Evolutionary conservation across 2,113 vertebrate species (phyloP).

Genomic region (Taurulus bubalis): DNA sequence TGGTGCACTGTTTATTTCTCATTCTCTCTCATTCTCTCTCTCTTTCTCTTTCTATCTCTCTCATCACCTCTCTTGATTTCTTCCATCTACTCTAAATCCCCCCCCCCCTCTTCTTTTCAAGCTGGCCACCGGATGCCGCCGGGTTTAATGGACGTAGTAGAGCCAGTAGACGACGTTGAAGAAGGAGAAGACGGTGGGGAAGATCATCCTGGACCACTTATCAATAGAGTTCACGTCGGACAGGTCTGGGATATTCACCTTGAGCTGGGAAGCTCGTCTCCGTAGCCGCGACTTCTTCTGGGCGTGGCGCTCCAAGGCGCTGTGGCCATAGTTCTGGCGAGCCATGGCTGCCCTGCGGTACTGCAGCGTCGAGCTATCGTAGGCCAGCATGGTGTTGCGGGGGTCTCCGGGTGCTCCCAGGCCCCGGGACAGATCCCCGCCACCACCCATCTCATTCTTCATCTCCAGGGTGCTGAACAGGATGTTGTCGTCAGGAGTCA

Average conservation of each 20-base stretch:
- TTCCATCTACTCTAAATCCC: constrained; percentile 67
- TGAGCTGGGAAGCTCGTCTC: constrained; percentile 96
- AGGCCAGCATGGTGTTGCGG: constrained; percentile 96
- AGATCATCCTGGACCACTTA: constrained; percentile 99
- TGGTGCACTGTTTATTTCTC: constrained; percentile 73
- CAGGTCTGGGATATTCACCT: constrained; percentile 99
- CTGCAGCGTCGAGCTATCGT: constrained; percentile 95
- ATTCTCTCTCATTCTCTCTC: constrained; percentile 53
- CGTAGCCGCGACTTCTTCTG: constrained; percentile 98
- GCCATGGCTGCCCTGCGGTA: constrained; percentile 96
- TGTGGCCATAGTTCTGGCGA: constrained; percentile 95
- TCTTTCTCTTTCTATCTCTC: constrained; percentile 69
- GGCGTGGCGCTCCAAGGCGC: constrained; percentile 95
- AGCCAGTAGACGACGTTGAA: constrained; percentile 99
- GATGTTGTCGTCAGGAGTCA: constrained; percentile 98
- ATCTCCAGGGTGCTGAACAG: constrained; percentile 97
- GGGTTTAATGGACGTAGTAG: constrained; percentile 98
- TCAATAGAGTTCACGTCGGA: constrained; percentile 99
- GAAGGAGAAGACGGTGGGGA: constrained; percentile 99
- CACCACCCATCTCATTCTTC: constrained; percentile 98
- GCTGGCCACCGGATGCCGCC: constrained; percentile 62
- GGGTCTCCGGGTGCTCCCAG: constrained; percentile 89
- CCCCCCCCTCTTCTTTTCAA: constrained; percentile 57
- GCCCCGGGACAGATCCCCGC: constrained; percentile 94
- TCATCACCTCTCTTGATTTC: constrained; percentile 33